Base-by-base conservation (phyloP, 1,140 invertebrate genomes). In the Drosophila asahinai region DNA sequence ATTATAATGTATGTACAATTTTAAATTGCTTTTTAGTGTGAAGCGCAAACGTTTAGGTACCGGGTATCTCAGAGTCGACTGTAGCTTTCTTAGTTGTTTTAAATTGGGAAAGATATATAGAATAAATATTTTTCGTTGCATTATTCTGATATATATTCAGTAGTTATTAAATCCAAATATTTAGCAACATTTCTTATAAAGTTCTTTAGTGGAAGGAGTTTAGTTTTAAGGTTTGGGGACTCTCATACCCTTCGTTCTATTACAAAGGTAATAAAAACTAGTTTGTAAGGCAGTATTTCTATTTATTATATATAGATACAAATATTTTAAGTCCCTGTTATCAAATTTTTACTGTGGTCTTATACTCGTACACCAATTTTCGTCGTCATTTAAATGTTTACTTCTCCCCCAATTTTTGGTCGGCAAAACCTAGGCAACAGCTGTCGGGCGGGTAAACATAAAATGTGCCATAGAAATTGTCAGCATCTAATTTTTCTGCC, bases 381-480 rank as follows among this genome's bases (percentile, higher is more conserved):
- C 22, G 15, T 22, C n/a, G 15, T 22, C 42, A 43, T 11, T 2
- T 3, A 36, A 73, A 72, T 72, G 22, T 60, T 73, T 73, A 72
- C 38, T 60, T 59, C 3, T 38, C 38, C 52, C 42, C 38, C 49
- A 14, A 60, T 49, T 72, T 71, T 59, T 27, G 27, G 2, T n/a
- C 12, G 19, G 12, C 14, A 60, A 60, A 73, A 52, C 67, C 67
- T 73, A 73, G 70, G 70, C 55, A 73, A 73, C 70, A 73, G 70
- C 54, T 73, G 70, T 51, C 30, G 8, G 8, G n/a, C 0, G 38
- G 1, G 38, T 60, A 73, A 73, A 73, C 47, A 73, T 3, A 40
- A 55, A 55, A 30, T 22, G 30, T 27, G 40, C 11, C 40, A 48
- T 17, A 55, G 25, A 55, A 66, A 22, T 52, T 38, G 40, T 17